Conservation (phyloP, 2,888 invertebrate genomes). For the Eupithecia vulgata region DNA sequence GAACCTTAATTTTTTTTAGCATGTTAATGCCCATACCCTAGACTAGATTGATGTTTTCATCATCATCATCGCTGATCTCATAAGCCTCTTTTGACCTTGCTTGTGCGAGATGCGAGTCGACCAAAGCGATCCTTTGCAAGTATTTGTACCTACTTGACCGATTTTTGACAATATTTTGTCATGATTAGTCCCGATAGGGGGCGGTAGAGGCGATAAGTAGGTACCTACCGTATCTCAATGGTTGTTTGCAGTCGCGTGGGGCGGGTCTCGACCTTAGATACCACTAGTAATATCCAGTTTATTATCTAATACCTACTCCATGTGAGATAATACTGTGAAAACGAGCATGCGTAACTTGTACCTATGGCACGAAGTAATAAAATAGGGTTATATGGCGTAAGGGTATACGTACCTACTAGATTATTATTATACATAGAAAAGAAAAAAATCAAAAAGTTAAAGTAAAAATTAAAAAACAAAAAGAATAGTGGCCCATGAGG, state of each 20-base stretch:
- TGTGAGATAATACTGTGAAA: conserved; percentile 6
- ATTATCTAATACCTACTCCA: conserved; percentile 19
- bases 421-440: not conserved
- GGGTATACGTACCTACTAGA: too few relatives aligned
- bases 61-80: too few relatives aligned
- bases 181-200: not conserved
- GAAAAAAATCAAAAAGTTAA: not conserved
- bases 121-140: too few relatives aligned
- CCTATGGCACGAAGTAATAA: not conserved
- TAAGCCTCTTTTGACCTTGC: not conserved
- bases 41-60: too few relatives aligned
- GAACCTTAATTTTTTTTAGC: too few relatives aligned
- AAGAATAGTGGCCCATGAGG: conserved; percentile 84
- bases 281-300: conserved; percentile 26
- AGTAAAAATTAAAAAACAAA: conserved; percentile 57
- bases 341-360: not conserved
- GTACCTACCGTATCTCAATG: not conserved
- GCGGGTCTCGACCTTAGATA: conserved; percentile 30
- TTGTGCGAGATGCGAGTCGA: too few relatives aligned
- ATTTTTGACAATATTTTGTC: not conserved
- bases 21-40: too few relatives aligned
- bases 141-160: not conserved
- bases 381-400: not conserved
- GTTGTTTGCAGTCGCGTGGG: conserved; percentile 29
- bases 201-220: conserved; percentile 12